Base-by-base conservation (phyloP, 2,888 invertebrate species). In the Trachelus tabidus region DNA sequence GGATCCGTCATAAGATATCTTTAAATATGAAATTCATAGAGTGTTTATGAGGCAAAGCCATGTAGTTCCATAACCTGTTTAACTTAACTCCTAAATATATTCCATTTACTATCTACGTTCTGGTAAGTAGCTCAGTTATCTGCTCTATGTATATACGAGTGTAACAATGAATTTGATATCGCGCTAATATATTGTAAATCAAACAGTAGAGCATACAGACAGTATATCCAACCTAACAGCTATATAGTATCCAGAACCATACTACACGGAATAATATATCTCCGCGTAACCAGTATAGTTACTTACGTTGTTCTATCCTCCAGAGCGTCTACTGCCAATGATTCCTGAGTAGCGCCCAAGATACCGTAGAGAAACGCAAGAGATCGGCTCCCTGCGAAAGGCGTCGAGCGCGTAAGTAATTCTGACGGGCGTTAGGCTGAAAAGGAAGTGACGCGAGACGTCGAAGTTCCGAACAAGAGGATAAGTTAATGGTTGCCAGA, bases 111-210 rank as follows among this genome's bases (percentile, higher is more conserved):
- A 56, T 23, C 56, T 23, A 23, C 1, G 56, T 56, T 56, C 56
- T 6, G 6, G 56, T 23, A 23, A 56, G 23, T 56, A 56, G 34
- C 37, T 37, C 23, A 34, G 74, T 86, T 87, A 87, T 87, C 87
- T 83, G 75, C 78, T 83, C 84, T 85, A 87, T 84, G 84, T 85
- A 86, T 87, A 86, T 79, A 81, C 84, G 79, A 76, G 80, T 81
- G 6, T 23, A 56, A 56, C 23, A 56, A 56, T 56, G 56, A 23
- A 56, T 56, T 80, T 79, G 81, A 81, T 79, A 83, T 80, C 83
- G 79, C 83, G 84, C 84, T 87, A 87, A 87, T 87, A 85, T 85
- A 87, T 83, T 86, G 87, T 85, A 87, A 87, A 87, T 87, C 87
- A 87, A 87, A 87, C 84, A 79, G 85, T 81, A 81, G 81, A 83